These are phyloP conservation scores for Suncus etruscus DNA, from an alignment of 2,113 vertebrate species.

Conservation along the genomic window DNA sequence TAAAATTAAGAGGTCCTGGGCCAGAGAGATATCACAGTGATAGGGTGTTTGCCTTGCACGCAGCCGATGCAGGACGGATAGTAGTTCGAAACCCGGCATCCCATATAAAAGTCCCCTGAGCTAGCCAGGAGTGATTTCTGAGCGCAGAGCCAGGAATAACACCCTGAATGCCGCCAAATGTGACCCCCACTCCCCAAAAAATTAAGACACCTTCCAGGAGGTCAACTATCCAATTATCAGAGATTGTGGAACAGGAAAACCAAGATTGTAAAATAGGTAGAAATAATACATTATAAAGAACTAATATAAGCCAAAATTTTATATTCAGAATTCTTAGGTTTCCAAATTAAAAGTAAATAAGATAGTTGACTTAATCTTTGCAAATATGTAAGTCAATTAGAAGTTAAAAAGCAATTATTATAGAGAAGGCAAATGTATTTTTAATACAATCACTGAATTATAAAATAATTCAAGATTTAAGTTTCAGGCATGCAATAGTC, in stretches of 20 bases:
- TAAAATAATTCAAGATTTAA: too few relatives aligned
- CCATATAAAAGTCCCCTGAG: too few relatives aligned
- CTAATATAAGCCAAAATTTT: not conserved
- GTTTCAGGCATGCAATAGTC: too few relatives aligned
- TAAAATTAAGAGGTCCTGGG: not conserved
- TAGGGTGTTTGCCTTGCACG: too few relatives aligned
- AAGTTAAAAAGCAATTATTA: not conserved
- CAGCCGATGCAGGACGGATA: too few relatives aligned
- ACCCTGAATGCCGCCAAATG: too few relatives aligned
- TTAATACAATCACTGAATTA: too few relatives aligned
- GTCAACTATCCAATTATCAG: conserved; percentile 8
- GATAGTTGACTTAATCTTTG: not conserved
- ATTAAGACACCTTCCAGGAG: not conserved
- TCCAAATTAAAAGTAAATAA: conserved; percentile 1
- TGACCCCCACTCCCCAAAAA: too few relatives aligned
- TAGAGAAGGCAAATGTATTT: not conserved
- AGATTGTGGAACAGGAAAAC: not conserved
- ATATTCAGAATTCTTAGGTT: not conserved
- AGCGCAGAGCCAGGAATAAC: too few relatives aligned
- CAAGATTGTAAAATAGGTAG: not conserved
- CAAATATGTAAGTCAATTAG: not conserved
- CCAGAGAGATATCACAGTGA: too few relatives aligned
- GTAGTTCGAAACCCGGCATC: too few relatives aligned
- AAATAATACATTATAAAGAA: not conserved
- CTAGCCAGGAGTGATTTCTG: too few relatives aligned